Percentiles rank a stretch among this genome's conserved stretches.
phyloP scores from a whole-genome alignment of 2,797 vertebrate genomes.

The Oreochromis grahami region DNA sequence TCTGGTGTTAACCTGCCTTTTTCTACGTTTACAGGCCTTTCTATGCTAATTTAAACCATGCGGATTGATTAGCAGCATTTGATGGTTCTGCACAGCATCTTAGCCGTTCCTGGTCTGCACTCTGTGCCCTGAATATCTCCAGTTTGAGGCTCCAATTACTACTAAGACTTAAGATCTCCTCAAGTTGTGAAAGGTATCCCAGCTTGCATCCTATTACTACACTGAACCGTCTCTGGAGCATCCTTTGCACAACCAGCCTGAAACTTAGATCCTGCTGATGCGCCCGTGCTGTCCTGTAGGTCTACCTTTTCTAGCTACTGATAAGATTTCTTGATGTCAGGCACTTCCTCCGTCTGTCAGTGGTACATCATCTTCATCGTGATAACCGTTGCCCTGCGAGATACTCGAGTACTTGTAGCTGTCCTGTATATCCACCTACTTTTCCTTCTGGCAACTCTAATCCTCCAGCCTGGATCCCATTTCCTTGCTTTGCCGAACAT shows the following conservation, averaged over 20 bases:
- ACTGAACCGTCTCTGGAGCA: not conserved
- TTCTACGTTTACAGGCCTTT: not conserved
- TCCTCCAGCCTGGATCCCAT: not conserved
- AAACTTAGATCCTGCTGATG: not conserved
- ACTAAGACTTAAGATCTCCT: not conserved
- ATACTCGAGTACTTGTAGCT: not conserved
- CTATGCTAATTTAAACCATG: not conserved
- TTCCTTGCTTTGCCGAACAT: not conserved
- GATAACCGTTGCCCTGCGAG: rapidly evolving
- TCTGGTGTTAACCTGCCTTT: not conserved
- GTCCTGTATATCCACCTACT: not conserved
- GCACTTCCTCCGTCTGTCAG: not conserved
- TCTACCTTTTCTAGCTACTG: not conserved
- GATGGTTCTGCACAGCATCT: not conserved
- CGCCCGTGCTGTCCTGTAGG: not conserved
- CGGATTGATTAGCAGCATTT: not conserved
- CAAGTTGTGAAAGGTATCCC: not conserved
- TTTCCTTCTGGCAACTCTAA: not conserved
- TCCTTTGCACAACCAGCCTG: not conserved
- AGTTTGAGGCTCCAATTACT: not conserved
- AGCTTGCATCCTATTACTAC: not conserved
- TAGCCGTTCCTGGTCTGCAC: not conserved
- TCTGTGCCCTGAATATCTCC: not conserved
- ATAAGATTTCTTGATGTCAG: not conserved
- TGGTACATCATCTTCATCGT: not conserved